Base-by-base conservation (phyloP, 2,113 vertebrate genomes). In the Odocoileus virginianus region DNA sequence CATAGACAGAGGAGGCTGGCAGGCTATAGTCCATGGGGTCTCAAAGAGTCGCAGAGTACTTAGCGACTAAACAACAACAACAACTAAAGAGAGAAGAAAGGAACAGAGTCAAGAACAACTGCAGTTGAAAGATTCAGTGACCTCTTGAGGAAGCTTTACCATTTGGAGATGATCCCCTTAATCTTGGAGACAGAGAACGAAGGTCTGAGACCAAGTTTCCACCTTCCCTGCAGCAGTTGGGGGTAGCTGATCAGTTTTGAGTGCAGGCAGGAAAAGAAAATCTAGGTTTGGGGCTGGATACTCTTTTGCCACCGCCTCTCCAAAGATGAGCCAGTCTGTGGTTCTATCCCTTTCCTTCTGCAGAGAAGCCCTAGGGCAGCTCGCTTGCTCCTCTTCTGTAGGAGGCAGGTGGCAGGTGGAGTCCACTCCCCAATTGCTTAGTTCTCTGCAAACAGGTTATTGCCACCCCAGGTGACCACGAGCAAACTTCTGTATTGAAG, bases 291-390 rank as follows among this genome's bases (percentile, higher is more conserved):
- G 25, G 36, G 1, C 16, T 55, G 6, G 40, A 67, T 30, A 10
- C 9, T 3, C 19, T 13, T 57, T 6, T 19, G 0, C 12, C 6
- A 0, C 17, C 12, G 12, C 47, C 19, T n/a, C 40, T 40, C 7
- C 23, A n/a, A 47, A 30, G 30, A 15, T 4, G 16, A 83, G 23
- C n/a, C 15, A 21, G 16, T 8, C 36, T 11, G 6, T 27, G 16
- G 14, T 21, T 67, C 47, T 28, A 60, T 60, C 7, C 11, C 9
- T 88, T 50, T 57, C n/a, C 15, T 81, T n/a, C 33, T 30, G 40
- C 12, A 50, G 47, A 27, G 28, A n/a, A 89, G 2, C 12, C 52
- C 45, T 5, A 55, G 13, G 16, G 12, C 8, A 6, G 30, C 28
- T 43, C 8, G 0, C 23, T 47, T 45, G 33, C 21, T 36, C 27